Conservation (phyloP, 2,113 vertebrate genomes). For the Anoplopoma fimbria region DNA sequence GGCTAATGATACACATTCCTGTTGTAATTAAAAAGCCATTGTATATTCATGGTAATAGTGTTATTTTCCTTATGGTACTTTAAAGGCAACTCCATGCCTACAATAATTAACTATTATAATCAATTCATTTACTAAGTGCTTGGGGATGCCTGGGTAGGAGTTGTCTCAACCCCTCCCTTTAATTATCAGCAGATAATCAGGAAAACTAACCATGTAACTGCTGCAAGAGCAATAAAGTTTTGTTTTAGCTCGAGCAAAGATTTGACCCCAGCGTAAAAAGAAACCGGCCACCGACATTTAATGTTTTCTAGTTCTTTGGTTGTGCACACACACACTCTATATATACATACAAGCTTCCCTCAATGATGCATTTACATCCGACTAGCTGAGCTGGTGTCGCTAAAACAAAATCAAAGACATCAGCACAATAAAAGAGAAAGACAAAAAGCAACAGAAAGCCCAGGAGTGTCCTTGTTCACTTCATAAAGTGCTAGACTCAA, state of each 20-base stretch:
- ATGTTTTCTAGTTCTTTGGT: neutral
- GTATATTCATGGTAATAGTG: neutral
- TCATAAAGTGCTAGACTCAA: neutral
- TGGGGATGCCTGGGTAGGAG: neutral
- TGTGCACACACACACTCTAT: too few relatives aligned
- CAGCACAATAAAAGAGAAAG: slow-evolving; percentile 2
- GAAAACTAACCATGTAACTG: neutral
- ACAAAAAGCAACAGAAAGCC: slow-evolving; percentile 10
- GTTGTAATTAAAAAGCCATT: neutral
- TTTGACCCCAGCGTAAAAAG: neutral
- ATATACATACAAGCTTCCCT: neutral
- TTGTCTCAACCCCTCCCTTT: neutral
- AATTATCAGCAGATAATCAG: neutral
- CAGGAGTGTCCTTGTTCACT: slow-evolving; percentile 5
- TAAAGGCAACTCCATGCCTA: neutral
- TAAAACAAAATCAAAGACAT: neutral
- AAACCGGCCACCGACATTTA: neutral
- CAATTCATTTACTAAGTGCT: too few relatives aligned
- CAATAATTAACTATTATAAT: neutral
- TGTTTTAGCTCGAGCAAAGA: neutral
- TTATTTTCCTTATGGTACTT: neutral
- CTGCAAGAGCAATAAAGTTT: neutral
- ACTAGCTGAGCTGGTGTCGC: neutral
- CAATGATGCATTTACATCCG: neutral
- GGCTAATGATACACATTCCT: neutral